These are phyloP conservation scores for Otolemur garnettii DNA, from an alignment of 2,113 vertebrate genomes.

Conservation along the genomic window DNA sequence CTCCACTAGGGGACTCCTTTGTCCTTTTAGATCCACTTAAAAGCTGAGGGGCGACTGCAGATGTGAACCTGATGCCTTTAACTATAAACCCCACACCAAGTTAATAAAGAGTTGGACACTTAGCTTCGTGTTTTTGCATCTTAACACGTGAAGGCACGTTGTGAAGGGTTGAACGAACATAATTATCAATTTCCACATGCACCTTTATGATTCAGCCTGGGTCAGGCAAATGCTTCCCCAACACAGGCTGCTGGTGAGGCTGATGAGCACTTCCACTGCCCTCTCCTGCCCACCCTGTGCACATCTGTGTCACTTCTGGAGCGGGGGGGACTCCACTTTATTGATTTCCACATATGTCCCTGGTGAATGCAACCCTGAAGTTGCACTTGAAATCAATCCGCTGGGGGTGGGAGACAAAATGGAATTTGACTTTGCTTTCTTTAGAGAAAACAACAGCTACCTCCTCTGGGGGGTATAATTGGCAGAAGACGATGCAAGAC, in stretches of 20 bases:
- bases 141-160: conserved; percentile 64
- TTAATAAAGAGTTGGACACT: conserved; percentile 42
- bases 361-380: background rate
- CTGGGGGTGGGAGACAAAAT: background rate
- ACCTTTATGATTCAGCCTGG: conserved; percentile 1
- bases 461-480: background rate
- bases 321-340: conserved; percentile 47
- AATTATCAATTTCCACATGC: conserved; percentile 69
- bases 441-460: background rate
- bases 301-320: conserved; percentile 12
- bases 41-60: conserved; percentile 32
- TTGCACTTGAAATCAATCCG: background rate
- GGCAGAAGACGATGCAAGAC: background rate
- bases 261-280: background rate
- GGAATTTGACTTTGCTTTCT: conserved; percentile 24
- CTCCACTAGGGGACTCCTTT: background rate
- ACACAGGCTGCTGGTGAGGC: background rate
- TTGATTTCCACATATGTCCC: background rate
- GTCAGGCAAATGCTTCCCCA: conserved; percentile 46
- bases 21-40: conserved; percentile 16
- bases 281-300: background rate
- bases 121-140: conserved; percentile 58
- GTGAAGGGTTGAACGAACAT: conserved; percentile 50
- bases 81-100: background rate
- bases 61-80: conserved; percentile 46